Conservation (phyloP, 2,797 vertebrate species). For the Botia almorhae region DNA sequence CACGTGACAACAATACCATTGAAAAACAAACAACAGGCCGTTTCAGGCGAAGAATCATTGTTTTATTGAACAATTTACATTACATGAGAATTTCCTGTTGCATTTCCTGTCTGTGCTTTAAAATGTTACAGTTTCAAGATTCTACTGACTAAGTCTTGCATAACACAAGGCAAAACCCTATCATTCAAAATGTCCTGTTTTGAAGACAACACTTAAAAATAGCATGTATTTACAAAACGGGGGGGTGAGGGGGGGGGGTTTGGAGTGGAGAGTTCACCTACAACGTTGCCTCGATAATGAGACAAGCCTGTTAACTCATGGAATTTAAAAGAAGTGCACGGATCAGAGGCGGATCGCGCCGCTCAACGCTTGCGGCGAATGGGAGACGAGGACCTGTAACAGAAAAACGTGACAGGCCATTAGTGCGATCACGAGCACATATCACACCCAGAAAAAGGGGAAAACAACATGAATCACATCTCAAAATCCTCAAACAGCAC, state of each 20-base stretch:
- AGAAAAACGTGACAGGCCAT: constrained; percentile 73
- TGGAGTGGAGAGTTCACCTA: constrained; percentile 86
- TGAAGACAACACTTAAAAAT: constrained; percentile 83
- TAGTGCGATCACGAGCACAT: constrained; percentile 60
- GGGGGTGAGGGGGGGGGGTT: not conserved
- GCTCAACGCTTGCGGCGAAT: constrained; percentile 94
- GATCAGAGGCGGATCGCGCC: constrained; percentile 80
- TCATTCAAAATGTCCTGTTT: constrained; percentile 81
- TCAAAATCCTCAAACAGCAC: not conserved
- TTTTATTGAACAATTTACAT: constrained; percentile 79
- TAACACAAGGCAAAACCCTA: constrained; percentile 85
- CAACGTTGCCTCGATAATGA: constrained; percentile 99
- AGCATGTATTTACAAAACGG: constrained; percentile 94
- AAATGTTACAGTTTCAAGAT: constrained; percentile 76
- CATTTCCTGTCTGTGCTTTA: constrained; percentile 65
- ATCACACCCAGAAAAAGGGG: constrained; percentile 29
- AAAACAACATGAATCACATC: constrained; percentile 33
- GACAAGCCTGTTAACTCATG: constrained; percentile 99
- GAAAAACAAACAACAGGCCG: constrained; percentile 13
- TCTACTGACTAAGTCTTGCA: constrained; percentile 82
- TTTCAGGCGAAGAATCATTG: constrained; percentile 55
- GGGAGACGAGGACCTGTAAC: constrained; percentile 93
- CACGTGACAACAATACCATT: not conserved
- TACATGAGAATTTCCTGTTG: constrained; percentile 67
- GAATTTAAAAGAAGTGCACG: constrained; percentile 91